These are phyloP conservation scores for Varanus salvator DNA, from an alignment of 2,113 vertebrate genomes.

Conservation along the genomic window DNA sequence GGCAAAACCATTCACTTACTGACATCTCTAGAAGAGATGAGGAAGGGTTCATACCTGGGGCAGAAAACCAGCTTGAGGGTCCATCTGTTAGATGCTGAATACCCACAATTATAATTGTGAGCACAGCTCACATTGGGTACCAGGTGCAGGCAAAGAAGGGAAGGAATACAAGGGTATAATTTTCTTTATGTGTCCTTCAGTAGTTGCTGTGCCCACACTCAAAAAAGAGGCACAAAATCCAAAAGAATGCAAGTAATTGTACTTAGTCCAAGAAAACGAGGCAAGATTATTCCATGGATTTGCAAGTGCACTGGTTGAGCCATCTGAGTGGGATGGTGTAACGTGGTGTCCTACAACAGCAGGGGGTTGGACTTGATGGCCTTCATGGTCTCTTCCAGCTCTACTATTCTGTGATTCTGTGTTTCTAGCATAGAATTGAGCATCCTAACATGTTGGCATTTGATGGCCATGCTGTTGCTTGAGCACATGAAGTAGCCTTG, in stretches of 20 bases:
- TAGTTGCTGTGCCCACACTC: not conserved
- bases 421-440: not conserved
- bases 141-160: not conserved
- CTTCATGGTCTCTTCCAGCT: too few species aligned
- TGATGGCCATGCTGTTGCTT: not conserved
- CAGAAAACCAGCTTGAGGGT: not conserved
- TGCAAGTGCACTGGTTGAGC: not conserved
- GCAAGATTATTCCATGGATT: not conserved
- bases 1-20: not conserved
- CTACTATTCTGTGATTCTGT: too few species aligned
- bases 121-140: not conserved
- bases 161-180: not conserved
- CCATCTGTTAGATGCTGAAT: not conserved
- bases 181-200: not conserved
- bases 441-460: not conserved
- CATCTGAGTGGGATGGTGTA: too few species aligned
- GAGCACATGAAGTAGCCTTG: not conserved
- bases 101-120: not conserved
- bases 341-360: too few species aligned
- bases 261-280: not conserved
- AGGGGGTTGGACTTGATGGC: too few species aligned
- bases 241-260: not conserved
- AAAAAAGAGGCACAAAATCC: not conserved
- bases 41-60: constrained; percentile 12
- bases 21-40: not conserved